Conservation (phyloP, 2,113 vertebrate species). For the Orthochromis malagaraziensis region DNA sequence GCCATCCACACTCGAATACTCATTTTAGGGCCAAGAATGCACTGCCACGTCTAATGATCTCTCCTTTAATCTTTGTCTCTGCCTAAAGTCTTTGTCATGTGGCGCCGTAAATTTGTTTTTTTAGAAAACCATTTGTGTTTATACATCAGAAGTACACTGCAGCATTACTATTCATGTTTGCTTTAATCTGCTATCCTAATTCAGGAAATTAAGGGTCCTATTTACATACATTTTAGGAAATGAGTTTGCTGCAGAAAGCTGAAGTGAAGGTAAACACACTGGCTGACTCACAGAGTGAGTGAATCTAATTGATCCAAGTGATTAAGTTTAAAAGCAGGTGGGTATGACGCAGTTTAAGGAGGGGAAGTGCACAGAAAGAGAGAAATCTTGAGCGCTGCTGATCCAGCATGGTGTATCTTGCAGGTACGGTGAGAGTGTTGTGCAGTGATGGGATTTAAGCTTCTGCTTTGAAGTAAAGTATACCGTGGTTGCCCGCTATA, state of each 20-base stretch:
- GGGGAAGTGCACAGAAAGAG: conserved; percentile 15
- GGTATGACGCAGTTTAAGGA: conserved; percentile 6
- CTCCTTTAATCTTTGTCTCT: not conserved
- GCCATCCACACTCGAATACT: not conserved
- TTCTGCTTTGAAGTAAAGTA: conserved; percentile 58
- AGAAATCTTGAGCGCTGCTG: conserved; percentile 2
- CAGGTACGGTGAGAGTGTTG: conserved; percentile 35
- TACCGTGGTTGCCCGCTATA: conserved; percentile 25
- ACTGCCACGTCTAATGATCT: not conserved
- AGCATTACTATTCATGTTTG: not conserved
- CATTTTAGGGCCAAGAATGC: not conserved
- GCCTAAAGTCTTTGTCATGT: not conserved
- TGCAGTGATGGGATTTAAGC: conserved; percentile 34
- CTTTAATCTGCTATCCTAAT: not conserved
- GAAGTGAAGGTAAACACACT: not conserved
- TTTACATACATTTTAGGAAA: not conserved
- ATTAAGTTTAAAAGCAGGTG: conserved; percentile 16
- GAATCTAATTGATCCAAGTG: conserved; percentile 22
- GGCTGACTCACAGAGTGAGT: not conserved
- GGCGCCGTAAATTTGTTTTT: not conserved
- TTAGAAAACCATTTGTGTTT: not conserved
- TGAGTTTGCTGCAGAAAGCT: not conserved
- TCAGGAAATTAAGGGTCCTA: not conserved
- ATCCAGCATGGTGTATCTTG: conserved; percentile 16
- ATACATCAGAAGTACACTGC: not conserved